Evolutionary conservation across 2,888 invertebrate species (phyloP).

Genomic region (Loripinus fragilis): DNA sequence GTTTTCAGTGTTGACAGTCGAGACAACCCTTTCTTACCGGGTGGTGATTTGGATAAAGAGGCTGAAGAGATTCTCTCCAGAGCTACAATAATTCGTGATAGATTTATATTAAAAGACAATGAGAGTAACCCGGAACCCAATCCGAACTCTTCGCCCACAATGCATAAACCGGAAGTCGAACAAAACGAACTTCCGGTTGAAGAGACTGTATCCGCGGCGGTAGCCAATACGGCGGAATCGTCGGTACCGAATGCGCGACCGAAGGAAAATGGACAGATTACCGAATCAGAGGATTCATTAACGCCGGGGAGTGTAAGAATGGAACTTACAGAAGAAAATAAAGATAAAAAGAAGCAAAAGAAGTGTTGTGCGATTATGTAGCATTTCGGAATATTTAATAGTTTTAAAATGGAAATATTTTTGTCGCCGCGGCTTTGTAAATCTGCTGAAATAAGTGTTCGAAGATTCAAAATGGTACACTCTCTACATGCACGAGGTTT

Average conservation of each 20-base stretch:
- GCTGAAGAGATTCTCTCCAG: conserved; percentile 97
- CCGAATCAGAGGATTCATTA: conserved; percentile 61
- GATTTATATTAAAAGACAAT: conserved; percentile 73
- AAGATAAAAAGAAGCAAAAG: conserved; percentile 75
- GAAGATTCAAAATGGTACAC: too few species aligned
- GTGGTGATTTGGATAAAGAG: conserved; percentile 96
- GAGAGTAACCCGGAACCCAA: conserved; percentile 38
- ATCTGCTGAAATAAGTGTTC: conserved; percentile 15
- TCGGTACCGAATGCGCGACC: conserved; percentile 44
- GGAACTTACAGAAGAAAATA: conserved; percentile 59
- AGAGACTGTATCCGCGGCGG: conserved; percentile 56
- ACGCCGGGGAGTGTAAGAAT: conserved; percentile 64
- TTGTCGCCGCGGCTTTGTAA: conserved; percentile 18
- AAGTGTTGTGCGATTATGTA: conserved; percentile 75
- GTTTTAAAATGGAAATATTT: neutral
- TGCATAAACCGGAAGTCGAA: conserved; percentile 21
- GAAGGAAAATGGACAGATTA: conserved; percentile 68
- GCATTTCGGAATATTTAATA: conserved; percentile 20
- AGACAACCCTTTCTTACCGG: conserved; percentile 99
- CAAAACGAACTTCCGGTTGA: conserved; percentile 40
- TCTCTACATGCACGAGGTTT: too few species aligned
- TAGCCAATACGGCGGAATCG: conserved; percentile 29
- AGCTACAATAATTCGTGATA: conserved; percentile 80
- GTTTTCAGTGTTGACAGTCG: conserved; percentile 94
- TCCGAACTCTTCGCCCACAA: neutral